Evolutionary conservation across 2,888 invertebrate genomes (phyloP).

Genomic region (Phasia obesa): DNA sequence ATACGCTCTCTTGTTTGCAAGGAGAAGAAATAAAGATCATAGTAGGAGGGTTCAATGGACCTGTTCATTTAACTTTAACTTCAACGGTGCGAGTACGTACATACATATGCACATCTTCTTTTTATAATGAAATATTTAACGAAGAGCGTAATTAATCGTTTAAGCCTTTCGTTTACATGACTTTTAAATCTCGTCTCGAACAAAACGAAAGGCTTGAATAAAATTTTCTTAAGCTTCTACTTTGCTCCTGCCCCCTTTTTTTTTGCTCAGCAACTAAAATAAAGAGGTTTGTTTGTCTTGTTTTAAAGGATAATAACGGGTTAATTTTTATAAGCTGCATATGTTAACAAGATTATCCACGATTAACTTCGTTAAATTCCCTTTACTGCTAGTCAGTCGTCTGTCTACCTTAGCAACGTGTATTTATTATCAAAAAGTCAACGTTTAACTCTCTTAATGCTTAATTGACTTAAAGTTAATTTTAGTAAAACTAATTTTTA

Average conservation of each 20-base stretch:
- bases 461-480: constrained; percentile 76
- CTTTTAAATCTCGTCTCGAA: constrained; percentile 57
- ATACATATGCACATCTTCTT: background rate
- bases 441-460: constrained; percentile 34
- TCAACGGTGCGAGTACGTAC: background rate
- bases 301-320: constrained; percentile 56
- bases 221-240: constrained; percentile 18
- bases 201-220: constrained; percentile 61
- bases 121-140: constrained; percentile 11
- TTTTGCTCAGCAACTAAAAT: background rate
- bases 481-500: constrained; percentile 13
- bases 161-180: constrained; percentile 68
- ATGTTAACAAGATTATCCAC: constrained; percentile 76
- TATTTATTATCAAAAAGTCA: constrained; percentile 52
- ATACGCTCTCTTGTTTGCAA: too few relatives aligned
- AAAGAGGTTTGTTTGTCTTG: constrained; percentile 60
- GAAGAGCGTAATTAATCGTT: constrained; percentile 58
- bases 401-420: background rate
- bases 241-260: background rate
- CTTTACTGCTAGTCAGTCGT: background rate
- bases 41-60: constrained; percentile 49
- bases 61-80: constrained; percentile 37
- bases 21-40: constrained; percentile 20
- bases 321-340: constrained; percentile 64
- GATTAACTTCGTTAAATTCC: constrained; percentile 76